A percentile compares a stretch with the other conserved stretches of the same genome.
Conservation (phyloP, 1,140 invertebrate genomes). For the Drosophila ambigua region DNA sequence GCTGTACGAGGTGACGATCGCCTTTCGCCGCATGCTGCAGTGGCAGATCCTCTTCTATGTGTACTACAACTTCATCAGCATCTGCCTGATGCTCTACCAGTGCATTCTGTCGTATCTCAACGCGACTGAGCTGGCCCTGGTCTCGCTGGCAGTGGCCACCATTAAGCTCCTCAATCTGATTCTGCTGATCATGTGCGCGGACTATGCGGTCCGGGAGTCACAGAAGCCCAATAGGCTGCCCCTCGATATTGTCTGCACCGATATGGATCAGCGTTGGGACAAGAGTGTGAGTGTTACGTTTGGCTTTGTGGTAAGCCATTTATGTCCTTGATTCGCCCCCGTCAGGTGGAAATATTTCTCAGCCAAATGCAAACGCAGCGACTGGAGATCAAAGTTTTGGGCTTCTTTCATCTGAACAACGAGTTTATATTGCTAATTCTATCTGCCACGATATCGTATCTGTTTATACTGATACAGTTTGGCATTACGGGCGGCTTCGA, state of each 20-base stretch:
- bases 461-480: conserved; percentile 74
- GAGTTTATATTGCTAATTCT: conserved; percentile 67
- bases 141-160: conserved; percentile 41
- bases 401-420: conserved; percentile 69
- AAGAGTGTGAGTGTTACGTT: conserved; percentile 51
- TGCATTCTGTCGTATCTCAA: conserved; percentile 54
- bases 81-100: conserved; percentile 67
- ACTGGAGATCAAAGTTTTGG: conserved; percentile 70
- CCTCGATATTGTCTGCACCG: conserved; percentile 61
- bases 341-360: conserved; percentile 41
- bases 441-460: conserved; percentile 71
- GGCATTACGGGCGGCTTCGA: conserved; percentile 69
- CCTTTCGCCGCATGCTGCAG: conserved; percentile 61
- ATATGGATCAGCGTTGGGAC: conserved; percentile 69
- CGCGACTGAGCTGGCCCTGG: conserved; percentile 21
- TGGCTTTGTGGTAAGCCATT: background rate
- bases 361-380: conserved; percentile 60
- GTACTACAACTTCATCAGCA: conserved; percentile 67
- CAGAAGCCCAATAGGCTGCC: conserved; percentile 41
- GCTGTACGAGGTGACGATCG: conserved; percentile 53
- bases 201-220: conserved; percentile 54
- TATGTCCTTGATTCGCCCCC: background rate
- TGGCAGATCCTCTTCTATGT: conserved; percentile 74
- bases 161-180: conserved; percentile 64
- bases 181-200: conserved; percentile 66